Base-by-base conservation (phyloP, 2,888 invertebrate genomes). In the Eupithecia exiguata region DNA sequence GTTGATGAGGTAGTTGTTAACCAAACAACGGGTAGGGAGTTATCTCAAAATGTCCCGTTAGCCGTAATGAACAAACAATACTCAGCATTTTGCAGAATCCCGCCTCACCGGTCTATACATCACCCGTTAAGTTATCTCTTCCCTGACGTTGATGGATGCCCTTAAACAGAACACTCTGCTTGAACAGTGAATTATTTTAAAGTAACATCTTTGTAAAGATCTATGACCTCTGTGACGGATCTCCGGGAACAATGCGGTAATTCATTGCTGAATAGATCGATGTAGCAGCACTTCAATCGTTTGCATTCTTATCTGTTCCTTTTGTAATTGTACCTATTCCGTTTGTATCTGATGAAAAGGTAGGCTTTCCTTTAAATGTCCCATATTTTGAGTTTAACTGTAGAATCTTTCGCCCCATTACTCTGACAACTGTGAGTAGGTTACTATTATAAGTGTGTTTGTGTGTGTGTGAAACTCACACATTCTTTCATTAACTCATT, bases 141-240 rank as follows among this genome's bases (percentile, higher is more conserved):
- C 78, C 67, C 9, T 80, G 89, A 89, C 89, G 72, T 85, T 89
- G 89, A 89, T 89, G 82, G 86, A 89, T 89, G 86, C 72, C 82
- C 84, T 85, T 84, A 88, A 71, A 87, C 84, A 79, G 83, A 70
- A 68, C 69, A 69, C 61, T 53, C 49, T 66, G 65, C 35, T 71
- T 58, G 69, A 76, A 72, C 65, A 63, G 72, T 65, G 70, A 71
- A 72, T 77, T 77, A 77, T 76, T 78, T 78, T 74, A 77, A 77
- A 77, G 73, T 77, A 73, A 72, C 75, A 68, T 74, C 72, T 75
- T 70, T 72, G 75, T 70, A 72, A 72, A 72, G 75, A 70, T 75
- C 72, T 72, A 72, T 72, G 62, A 63, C 63, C 70, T 40, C 7
- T 68, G 70, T 75, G 68, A 72, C 70, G 70, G 65, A 49, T 63